phyloP scores from a whole-genome alignment of 2,888 invertebrate genomes.

The Atethmia centrago region DNA sequence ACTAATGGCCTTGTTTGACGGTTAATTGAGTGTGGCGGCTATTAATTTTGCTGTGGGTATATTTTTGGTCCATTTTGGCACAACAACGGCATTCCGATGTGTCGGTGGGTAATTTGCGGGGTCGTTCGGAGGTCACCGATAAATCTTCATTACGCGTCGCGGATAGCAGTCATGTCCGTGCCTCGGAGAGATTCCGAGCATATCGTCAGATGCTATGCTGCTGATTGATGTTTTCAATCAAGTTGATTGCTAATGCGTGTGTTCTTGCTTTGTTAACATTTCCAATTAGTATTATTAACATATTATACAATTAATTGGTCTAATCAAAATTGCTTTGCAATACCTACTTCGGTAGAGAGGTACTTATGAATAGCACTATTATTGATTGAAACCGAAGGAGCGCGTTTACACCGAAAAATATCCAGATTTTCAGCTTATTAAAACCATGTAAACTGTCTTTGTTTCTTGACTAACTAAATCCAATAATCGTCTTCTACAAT shows the following conservation, averaged over 20 bases:
- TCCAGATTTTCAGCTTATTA: background rate
- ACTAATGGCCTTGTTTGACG: slow-evolving; percentile 43
- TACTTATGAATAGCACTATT: background rate
- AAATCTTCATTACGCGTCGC: slow-evolving; percentile 75
- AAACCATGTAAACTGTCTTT: background rate
- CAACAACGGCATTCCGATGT: slow-evolving; percentile 65
- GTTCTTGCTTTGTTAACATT: slow-evolving; percentile 6
- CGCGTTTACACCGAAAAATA: background rate
- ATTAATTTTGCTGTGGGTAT: slow-evolving; percentile 59
- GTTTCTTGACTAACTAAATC: background rate
- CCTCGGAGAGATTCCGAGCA: slow-evolving; percentile 60
- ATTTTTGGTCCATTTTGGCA: slow-evolving; percentile 61
- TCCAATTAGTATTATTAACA: background rate
- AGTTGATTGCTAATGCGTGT: slow-evolving; percentile 3
- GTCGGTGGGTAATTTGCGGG: slow-evolving; percentile 70
- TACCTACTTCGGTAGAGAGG: background rate
- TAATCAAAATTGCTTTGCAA: background rate
- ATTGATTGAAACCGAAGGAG: background rate
- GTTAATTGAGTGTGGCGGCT: slow-evolving; percentile 60
- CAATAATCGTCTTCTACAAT: no score
- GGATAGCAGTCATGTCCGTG: slow-evolving; percentile 66
- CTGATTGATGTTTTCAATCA: slow-evolving; percentile 44
- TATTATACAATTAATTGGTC: background rate
- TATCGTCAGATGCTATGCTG: slow-evolving; percentile 24
- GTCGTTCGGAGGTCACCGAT: slow-evolving; percentile 70